Base-by-base conservation (phyloP, 2,113 vertebrate genomes). In the Dissostichus mawsoni region DNA sequence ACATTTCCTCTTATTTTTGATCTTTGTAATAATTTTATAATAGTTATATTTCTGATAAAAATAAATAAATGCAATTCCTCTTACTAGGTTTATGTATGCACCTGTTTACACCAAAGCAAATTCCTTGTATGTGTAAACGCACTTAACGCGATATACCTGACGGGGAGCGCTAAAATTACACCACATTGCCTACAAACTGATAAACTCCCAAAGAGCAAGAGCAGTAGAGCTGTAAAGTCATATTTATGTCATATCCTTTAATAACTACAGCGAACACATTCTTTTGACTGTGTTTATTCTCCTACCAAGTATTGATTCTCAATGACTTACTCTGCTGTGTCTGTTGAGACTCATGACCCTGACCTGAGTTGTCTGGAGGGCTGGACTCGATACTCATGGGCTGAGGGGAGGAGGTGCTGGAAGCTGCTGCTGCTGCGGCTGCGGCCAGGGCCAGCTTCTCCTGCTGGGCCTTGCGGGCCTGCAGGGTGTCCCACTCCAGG, bases 401-500 rank as follows among this genome's bases (percentile, higher is more conserved):
- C 74, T 94, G 93, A 58, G 87, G 90, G 52, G 91, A 91, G 5
- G 91, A 87, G 14, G 59, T 78, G 87, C 80, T 87, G 74, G 85
- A 84, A 29, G 29, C 29, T 18, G 85, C 65, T 0, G 69, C 80
- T 0, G 93, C 84, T 0, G 89, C 86, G 12, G 94, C 92, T 6
- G 95, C 69, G 2, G 95, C 95, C 20, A 96, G 88, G 61, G 96
- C 94, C 81, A 97, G 89, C 83, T 98, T 98, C 91, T 98, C 97
- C 81, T 98, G 97, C 78, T 97, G 95, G 69, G 96, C 95, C 82
- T 97, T 98, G 83, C 95, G 94, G 73, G 96, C 94, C 65, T 98
- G 95, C 69, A 98, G 95, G 47, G 91, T 76, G 78, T 98, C 96
- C 98, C 98, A 99, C 68, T 98, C 97, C 90, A 96, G 93, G 0